phyloP scores from a whole-genome alignment of 2,797 vertebrate species.

The Bucorvus abyssinicus region DNA sequence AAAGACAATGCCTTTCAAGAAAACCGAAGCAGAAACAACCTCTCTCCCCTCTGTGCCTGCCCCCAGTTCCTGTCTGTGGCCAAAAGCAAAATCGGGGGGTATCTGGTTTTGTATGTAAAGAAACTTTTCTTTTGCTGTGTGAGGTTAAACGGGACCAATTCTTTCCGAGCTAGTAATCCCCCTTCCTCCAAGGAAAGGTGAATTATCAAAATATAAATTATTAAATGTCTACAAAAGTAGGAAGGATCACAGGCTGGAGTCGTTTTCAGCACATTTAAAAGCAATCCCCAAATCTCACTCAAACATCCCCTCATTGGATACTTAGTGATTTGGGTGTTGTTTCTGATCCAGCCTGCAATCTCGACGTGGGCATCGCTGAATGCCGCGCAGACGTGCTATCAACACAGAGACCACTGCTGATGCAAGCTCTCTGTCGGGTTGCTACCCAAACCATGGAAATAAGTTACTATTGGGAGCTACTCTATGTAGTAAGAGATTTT shows the following conservation, averaged over 20 bases:
- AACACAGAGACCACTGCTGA: rapidly evolving
- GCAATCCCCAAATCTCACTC: neutral
- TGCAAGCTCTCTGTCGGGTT: neutral
- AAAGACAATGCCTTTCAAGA: neutral
- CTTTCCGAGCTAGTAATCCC: neutral
- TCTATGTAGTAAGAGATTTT: neutral
- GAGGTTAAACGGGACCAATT: neutral
- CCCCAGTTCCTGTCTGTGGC: neutral
- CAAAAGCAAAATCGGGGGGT: neutral
- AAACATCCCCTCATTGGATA: neutral
- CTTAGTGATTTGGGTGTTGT: neutral
- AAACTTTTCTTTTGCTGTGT: neutral
- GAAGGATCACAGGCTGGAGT: neutral
- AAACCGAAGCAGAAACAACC: neutral
- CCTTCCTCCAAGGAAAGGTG: neutral
- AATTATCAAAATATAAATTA: neutral
- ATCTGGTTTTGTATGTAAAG: neutral
- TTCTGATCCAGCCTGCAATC: neutral
- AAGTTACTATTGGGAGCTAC: neutral
- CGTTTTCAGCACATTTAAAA: neutral
- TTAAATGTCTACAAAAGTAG: neutral
- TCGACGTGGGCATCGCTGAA: neutral
- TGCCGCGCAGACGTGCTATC: rapidly evolving
- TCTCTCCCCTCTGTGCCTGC: neutral
- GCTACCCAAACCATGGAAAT: neutral